These are phyloP conservation scores for Siniperca scherzeri DNA, from an alignment of 2,797 vertebrate species.

Conservation along the genomic window DNA sequence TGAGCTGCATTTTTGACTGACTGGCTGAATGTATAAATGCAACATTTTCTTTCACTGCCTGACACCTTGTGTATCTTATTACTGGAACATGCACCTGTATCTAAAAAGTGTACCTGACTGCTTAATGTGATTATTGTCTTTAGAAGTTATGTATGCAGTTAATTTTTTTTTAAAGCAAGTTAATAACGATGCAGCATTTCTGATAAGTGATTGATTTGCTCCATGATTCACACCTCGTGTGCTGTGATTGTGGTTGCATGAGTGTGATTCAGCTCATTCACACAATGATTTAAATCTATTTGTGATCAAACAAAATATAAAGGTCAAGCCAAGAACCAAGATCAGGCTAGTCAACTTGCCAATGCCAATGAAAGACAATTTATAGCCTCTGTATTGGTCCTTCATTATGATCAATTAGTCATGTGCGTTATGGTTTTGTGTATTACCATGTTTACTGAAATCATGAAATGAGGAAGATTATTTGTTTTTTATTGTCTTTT, in stretches of 20 bases:
- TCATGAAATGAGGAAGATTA: slow-evolving; percentile 33
- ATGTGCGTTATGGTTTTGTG: slow-evolving; percentile 37
- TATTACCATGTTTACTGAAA: slow-evolving; percentile 36
- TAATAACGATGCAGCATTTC: slow-evolving; percentile 28
- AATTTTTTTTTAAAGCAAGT: slow-evolving; percentile 36
- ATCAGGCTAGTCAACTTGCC: slow-evolving; percentile 26
- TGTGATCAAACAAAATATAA: slow-evolving; percentile 25
- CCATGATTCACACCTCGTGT: slow-evolving; percentile 31
- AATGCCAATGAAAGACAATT: slow-evolving; percentile 24
- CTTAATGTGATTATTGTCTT: slow-evolving; percentile 73
- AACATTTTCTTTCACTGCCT: slow-evolving; percentile 53
- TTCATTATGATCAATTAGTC: slow-evolving; percentile 26
- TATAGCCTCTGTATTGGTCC: slow-evolving; percentile 25
- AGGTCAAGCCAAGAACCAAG: slow-evolving; percentile 16
- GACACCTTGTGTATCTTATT: slow-evolving; percentile 64
- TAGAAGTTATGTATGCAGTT: slow-evolving; percentile 65
- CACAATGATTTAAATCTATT: slow-evolving; percentile 11
- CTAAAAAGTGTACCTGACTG: slow-evolving; percentile 62
- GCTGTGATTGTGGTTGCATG: slow-evolving; percentile 61
- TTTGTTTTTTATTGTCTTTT: slow-evolving; percentile 33
- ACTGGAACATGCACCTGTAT: slow-evolving; percentile 66
- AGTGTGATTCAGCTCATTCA: slow-evolving; percentile 27
- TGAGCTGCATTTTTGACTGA: slow-evolving; percentile 57
- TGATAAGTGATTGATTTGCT: slow-evolving; percentile 44
- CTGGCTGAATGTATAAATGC: slow-evolving; percentile 67